Base-by-base conservation (phyloP, 1,140 invertebrate genomes). In the Steinernema khuongi region DNA sequence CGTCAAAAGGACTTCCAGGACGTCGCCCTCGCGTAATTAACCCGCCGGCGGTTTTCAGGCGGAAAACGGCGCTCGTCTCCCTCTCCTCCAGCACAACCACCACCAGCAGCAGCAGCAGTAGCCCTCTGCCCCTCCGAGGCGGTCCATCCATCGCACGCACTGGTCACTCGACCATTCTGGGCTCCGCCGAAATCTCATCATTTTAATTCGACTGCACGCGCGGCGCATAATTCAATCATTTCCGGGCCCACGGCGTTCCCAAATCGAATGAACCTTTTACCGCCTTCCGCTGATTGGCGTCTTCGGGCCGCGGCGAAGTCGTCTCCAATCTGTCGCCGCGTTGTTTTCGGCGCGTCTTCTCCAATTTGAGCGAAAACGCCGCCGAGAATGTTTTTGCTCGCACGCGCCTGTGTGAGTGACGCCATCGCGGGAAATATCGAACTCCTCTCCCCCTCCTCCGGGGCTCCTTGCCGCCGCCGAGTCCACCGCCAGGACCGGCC, bases 301-400 rank as follows among this genome's bases (percentile, higher is more conserved):
- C n/a, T 41, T 60, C 14, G 50, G 14, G 14, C 50, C 50, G 22
- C 50, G 14, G 22, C 26, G 26, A 60, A 60, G 50, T 60, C 50
- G 7, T 60, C 26, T 60, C 26, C 50, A 22, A 60, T 60, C 26
- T 60, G 50, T 60, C 50, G 50, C 50, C 7, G 50, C 50, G 50
- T 60, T 60, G 50, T 60, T 60, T 60, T 60, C 19, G 22, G 50
- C 50, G 50, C 50, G 50, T 60, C 50, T 60, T 60, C 50, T 60
- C 19, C 50, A 60, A 60, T 60, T 60, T 60, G 50, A 22, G 50
- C 14, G 22, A 60, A 11, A 26, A 11, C 50, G 50, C 50, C 50
- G 50, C 50, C 50, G 50, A 60, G 50, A 26, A 60, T 60, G 22
- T 60, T 60, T 60, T 60, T n/a, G 50, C 36, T 41, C 36, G 50